Evolutionary conservation across 1,140 invertebrate genomes (phyloP), one percentile per base, ranked within the genome.

Genomic region (Drosophila quadrilineata): DNA sequence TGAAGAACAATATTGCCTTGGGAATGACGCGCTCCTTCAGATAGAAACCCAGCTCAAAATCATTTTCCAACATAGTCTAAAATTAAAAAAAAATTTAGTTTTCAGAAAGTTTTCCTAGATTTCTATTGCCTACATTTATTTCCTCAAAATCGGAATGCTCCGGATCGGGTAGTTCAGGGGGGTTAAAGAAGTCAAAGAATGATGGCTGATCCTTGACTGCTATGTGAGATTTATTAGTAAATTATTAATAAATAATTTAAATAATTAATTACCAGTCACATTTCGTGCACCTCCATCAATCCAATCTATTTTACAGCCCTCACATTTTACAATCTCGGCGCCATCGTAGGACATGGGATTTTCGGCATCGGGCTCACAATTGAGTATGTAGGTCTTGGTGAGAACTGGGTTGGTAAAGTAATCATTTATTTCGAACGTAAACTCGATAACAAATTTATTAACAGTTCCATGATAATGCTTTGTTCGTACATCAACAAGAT

Each of bases 101-200:
- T 12, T 0, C 35, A 5, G 9, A 48, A 48, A 24, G 8, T 21
- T 12, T 5, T 36, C 6, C 2, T 2, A 6, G 6, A 36, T 19
- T 2, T 40, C 12, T 41, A 5, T 4, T 2, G 50, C 76, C 77
- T 56, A 88, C 88, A 62, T 89, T 89, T 26, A 89, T 72, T 19
- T 88, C 88, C 17, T 62, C 46, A 38, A 73, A 88, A 8, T 70
- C 64, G 0, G 69, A 53, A 67, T 88, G 76, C 0, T 80, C 66
- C 0, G 45, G 24, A 24, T 88, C 71, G 0, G 84, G 87, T 10
- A 88, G 31, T 40, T n/a, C 72, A 60, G 96, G 96, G 50, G 97
- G 96, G 71, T 91, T 92, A 90, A 98, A 98, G 91, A 98, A 98
- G 88, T 98, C 97, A 90, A 98, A 98, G 90, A 98, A 98, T 1